A percentile compares a stretch with the other conserved stretches of the same genome.
phyloP scores from a whole-genome alignment of 2,113 vertebrate species.

The Rhinoptilus africanus region DNA sequence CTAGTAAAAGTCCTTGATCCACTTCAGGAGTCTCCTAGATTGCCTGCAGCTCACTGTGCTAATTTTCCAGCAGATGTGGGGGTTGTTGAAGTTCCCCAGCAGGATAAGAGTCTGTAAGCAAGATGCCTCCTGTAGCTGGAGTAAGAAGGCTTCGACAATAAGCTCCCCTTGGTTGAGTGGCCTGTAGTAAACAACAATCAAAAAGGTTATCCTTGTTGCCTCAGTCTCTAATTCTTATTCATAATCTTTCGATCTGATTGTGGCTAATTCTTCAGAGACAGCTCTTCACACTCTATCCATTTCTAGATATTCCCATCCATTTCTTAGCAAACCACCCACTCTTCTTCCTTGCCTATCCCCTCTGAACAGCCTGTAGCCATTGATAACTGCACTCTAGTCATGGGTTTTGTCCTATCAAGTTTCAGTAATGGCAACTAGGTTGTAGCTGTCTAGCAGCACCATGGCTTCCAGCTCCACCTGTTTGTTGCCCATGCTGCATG shows the following conservation, averaged over 20 bases:
- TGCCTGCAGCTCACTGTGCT: rapidly evolving
- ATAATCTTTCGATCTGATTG: not conserved
- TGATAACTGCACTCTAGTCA: rapidly evolving
- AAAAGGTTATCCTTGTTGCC: not conserved
- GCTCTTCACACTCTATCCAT: not conserved
- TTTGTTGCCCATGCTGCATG: not conserved
- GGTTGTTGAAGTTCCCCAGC: not conserved
- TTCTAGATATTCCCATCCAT: not conserved
- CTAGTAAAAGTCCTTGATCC: not conserved
- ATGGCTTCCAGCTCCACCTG: not conserved
- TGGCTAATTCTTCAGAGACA: not conserved
- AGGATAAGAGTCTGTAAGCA: rapidly evolving
- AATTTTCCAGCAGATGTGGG: not conserved
- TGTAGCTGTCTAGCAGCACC: not conserved
- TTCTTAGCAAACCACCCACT: not conserved
- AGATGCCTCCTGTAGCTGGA: not conserved
- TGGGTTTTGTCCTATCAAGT: not conserved
- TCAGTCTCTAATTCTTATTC: not conserved
- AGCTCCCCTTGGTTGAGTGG: rapidly evolving
- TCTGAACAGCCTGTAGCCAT: not conserved
- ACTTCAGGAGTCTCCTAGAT: not conserved
- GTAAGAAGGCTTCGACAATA: not conserved
- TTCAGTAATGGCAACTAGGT: not conserved
- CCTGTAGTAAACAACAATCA: not conserved
- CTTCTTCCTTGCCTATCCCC: not conserved